These are phyloP conservation scores for Lasioglossum oenotherae DNA, from an alignment of 2,888 invertebrate species.

Conservation along the genomic window DNA sequence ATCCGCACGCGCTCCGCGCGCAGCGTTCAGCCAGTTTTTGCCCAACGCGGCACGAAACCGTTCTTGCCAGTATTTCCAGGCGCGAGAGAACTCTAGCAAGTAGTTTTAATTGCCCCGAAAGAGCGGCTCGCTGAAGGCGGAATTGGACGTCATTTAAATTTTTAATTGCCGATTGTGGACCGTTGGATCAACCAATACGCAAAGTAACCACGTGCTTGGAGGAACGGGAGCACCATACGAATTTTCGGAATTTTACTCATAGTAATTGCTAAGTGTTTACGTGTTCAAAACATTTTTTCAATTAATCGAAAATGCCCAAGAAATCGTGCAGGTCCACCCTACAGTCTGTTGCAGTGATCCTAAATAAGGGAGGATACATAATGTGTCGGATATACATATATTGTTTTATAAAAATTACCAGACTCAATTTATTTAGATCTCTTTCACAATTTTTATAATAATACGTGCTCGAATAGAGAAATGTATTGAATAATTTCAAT, in stretches of 20 bases:
- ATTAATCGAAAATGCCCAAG: too few species aligned
- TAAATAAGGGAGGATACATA: too few species aligned
- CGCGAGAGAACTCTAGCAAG: background rate
- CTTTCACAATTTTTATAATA: too few species aligned
- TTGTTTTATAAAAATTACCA: too few species aligned
- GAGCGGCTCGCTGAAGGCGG: background rate
- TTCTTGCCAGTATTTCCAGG: background rate
- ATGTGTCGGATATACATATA: too few species aligned
- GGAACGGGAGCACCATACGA: background rate
- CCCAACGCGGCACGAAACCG: background rate
- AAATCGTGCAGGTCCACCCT: too few species aligned
- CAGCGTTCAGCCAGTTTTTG: background rate
- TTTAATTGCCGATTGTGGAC: background rate
- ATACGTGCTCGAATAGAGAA: too few species aligned
- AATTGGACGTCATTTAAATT: background rate
- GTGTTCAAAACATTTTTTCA: background rate
- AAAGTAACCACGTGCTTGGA: background rate
- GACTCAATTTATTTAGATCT: too few species aligned
- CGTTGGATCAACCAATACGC: background rate
- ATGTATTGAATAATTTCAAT: too few species aligned
- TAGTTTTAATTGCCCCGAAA: slow-evolving; percentile 6
- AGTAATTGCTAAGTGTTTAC: too few species aligned
- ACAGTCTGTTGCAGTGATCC: too few species aligned
- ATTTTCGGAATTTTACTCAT: too few species aligned
- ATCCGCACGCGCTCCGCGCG: background rate